Conservation (phyloP, 1,140 invertebrate genomes). For the Papilio machaon region DNA sequence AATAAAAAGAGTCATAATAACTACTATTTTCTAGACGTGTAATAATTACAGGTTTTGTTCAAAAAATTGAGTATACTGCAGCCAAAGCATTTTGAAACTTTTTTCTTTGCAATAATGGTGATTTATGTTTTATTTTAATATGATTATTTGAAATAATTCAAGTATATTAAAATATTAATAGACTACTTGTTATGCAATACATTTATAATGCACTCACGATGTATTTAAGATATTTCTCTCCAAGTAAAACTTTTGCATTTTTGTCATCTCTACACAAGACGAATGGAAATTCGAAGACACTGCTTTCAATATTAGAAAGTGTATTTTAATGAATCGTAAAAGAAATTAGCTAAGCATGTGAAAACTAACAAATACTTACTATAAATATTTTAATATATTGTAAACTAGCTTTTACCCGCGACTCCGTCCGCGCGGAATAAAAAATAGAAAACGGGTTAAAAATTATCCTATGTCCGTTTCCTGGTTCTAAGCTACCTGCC, state of each 20-base stretch:
- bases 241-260: neutral
- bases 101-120: neutral
- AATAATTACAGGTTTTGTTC: neutral
- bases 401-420: neutral
- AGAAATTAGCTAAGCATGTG: conserved; percentile 1
- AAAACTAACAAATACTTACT: neutral
- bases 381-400: neutral
- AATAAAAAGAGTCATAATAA: conserved; percentile 22
- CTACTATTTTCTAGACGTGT: neutral
- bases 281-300: neutral
- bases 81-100: neutral
- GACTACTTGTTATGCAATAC: neutral
- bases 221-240: neutral
- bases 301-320: neutral
- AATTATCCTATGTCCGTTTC: too few relatives aligned
- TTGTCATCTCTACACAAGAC: neutral
- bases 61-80: neutral
- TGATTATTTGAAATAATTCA: neutral
- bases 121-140: neutral
- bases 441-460: too few relatives aligned
- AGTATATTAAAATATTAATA: neutral
- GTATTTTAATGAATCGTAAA: neutral
- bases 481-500: too few relatives aligned
- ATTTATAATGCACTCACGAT: neutral
- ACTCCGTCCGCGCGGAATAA: too few relatives aligned